Evolutionary conservation across 2,888 invertebrate species (phyloP).

Genomic region (Colostygia pectinataria): DNA sequence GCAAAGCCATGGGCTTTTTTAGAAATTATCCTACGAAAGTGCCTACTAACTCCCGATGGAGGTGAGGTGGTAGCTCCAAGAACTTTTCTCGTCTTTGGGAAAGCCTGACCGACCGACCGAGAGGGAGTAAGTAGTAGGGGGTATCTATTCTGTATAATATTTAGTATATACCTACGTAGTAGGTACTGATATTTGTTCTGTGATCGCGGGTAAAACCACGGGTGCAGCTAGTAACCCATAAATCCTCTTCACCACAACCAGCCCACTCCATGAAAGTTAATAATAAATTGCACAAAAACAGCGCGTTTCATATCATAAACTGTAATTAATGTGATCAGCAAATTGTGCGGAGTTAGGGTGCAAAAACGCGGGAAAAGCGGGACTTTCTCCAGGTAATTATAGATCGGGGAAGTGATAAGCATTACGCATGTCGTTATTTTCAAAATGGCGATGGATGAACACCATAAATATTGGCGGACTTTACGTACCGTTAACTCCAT

Average conservation of each 20-base stretch:
- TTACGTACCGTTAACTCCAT: no score
- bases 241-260: not conserved
- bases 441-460: conserved; percentile 34
- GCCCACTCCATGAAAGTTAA: not conserved
- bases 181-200: not conserved
- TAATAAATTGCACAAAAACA: conserved; percentile 22
- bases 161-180: no score
- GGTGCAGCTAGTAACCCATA: not conserved
- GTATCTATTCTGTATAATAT: no score
- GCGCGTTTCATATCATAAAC: conserved; percentile 19
- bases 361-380: conserved; percentile 53
- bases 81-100: no score
- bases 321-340: conserved; percentile 30
- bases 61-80: no score
- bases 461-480: no score
- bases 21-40: no score
- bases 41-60: no score
- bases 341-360: conserved; percentile 36
- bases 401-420: conserved; percentile 45
- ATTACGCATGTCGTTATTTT: conserved; percentile 38
- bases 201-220: not conserved
- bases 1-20: no score
- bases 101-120: no score
- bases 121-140: no score
- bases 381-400: conserved; percentile 57